Evolutionary conservation across 2,888 invertebrate genomes (phyloP).

Genomic region (Hedya salicella): DNA sequence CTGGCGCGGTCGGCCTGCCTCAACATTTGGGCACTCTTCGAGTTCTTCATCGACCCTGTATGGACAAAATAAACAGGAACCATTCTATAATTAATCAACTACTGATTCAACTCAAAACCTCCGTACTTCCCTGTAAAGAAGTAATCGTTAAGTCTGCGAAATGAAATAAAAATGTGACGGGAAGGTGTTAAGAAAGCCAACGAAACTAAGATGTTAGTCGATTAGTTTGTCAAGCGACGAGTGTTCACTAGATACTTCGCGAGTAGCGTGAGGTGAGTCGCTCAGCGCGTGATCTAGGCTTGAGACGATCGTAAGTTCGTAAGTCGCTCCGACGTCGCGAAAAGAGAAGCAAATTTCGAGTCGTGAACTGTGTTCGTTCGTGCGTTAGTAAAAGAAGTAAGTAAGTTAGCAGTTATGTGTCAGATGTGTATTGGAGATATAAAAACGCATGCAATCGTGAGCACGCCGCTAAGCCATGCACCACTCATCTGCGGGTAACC

Average conservation of each 20-base stretch:
- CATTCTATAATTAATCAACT: conserved; percentile 68
- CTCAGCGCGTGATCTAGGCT: conserved; percentile 53
- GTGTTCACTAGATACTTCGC: conserved; percentile 47
- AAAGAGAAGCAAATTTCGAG: conserved; percentile 10
- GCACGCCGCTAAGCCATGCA: conserved; percentile 81
- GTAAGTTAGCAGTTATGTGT: conserved; percentile 50
- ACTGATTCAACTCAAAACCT: conserved; percentile 54
- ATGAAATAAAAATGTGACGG: conserved; percentile 49
- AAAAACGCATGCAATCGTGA: conserved; percentile 77
- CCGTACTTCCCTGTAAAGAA: conserved; percentile 54
- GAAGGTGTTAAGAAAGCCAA: conserved; percentile 59
- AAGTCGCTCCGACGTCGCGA: conserved; percentile 2
- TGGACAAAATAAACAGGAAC: conserved; percentile 81
- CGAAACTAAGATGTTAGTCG: conserved; percentile 53
- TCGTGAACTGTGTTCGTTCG: conserved; percentile 31
- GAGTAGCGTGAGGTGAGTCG: conserved; percentile 54
- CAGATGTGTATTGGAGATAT: conserved; percentile 60
- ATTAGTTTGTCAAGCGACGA: conserved; percentile 48
- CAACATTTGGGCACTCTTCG: conserved; percentile 88
- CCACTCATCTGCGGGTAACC: conserved; percentile 76
- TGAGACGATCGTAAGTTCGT: conserved; percentile 22
- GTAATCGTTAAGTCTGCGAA: conserved; percentile 41
- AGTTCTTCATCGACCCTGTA: conserved; percentile 87
- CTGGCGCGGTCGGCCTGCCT: conserved; percentile 87
- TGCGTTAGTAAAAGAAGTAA: conserved; percentile 62